Conservation (phyloP, 2,797 vertebrate species). For the Sebastes wilsoni region DNA sequence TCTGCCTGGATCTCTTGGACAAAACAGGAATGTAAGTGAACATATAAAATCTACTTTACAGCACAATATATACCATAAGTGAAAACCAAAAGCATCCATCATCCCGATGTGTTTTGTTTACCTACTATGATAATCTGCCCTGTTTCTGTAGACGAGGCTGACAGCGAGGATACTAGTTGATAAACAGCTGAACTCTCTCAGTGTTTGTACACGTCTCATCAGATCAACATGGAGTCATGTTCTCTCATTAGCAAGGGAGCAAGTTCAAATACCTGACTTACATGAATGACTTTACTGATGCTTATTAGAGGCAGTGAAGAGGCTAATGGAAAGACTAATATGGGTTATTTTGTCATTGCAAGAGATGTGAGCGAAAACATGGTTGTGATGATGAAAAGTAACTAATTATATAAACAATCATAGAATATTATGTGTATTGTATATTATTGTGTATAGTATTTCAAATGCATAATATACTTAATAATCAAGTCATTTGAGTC, state of each 20-base stretch:
- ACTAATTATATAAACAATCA: neutral
- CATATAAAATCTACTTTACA: neutral
- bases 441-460: neutral
- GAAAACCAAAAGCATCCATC: neutral
- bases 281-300: neutral
- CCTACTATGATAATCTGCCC: neutral
- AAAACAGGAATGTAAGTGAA: neutral
- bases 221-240: neutral
- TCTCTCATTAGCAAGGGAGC: neutral
- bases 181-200: neutral
- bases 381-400: neutral
- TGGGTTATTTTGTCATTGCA: neutral
- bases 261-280: neutral
- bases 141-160: neutral
- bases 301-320: neutral
- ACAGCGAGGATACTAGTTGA: neutral
- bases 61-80: neutral
- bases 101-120: neutral
- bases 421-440: neutral
- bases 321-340: neutral
- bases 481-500: neutral
- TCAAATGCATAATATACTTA: neutral
- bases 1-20: neutral
- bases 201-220: slow-evolving; percentile 9
- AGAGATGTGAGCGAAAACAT: neutral